A percentile compares a stretch with the other conserved stretches of the same genome.
These are phyloP conservation scores for Xiphophorus couchianus DNA, from an alignment of 2,113 vertebrate species.

Conservation along the genomic window DNA sequence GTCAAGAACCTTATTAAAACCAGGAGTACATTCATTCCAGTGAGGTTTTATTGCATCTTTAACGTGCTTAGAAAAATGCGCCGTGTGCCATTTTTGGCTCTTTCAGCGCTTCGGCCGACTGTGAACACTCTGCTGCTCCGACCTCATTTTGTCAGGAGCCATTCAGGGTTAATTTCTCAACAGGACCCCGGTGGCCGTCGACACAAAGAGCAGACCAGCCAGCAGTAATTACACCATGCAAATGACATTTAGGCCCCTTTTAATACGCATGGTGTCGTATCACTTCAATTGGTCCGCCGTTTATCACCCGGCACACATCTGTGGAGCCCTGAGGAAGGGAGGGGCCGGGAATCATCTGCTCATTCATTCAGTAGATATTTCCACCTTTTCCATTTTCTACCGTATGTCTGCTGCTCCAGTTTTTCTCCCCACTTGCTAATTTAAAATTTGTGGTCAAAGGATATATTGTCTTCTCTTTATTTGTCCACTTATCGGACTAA, in stretches of 20 bases:
- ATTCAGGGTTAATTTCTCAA: constrained; percentile 49
- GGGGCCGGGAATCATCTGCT: constrained; percentile 41
- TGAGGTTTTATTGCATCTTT: not conserved
- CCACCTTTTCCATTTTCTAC: constrained; percentile 29
- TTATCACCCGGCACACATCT: constrained; percentile 68
- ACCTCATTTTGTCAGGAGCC: constrained; percentile 33
- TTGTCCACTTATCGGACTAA: constrained; percentile 8
- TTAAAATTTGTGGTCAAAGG: constrained; percentile 5
- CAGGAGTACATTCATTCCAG: constrained; percentile 18
- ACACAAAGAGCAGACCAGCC: constrained; percentile 68
- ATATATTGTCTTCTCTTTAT: constrained; percentile 9
- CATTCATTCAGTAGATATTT: constrained; percentile 64
- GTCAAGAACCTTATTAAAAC: constrained; percentile 59
- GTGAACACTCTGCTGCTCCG: constrained; percentile 35
- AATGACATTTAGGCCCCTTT: constrained; percentile 66
- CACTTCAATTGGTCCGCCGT: constrained; percentile 64
- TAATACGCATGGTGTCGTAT: constrained; percentile 51
- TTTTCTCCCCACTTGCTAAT: not conserved
- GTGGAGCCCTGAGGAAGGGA: constrained; percentile 50
- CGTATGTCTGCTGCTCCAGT: constrained; percentile 7
- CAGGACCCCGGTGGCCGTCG: constrained; percentile 56
- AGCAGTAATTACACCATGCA: constrained; percentile 72
- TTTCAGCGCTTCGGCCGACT: constrained; percentile 19
- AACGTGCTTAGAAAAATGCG: not conserved
- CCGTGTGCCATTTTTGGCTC: constrained; percentile 1